A percentile compares a stretch with the other conserved stretches of the same genome.
These are phyloP conservation scores for Sarotherodon lohbergeri DNA, from an alignment of 2,113 vertebrate genomes.

Conservation along the genomic window DNA sequence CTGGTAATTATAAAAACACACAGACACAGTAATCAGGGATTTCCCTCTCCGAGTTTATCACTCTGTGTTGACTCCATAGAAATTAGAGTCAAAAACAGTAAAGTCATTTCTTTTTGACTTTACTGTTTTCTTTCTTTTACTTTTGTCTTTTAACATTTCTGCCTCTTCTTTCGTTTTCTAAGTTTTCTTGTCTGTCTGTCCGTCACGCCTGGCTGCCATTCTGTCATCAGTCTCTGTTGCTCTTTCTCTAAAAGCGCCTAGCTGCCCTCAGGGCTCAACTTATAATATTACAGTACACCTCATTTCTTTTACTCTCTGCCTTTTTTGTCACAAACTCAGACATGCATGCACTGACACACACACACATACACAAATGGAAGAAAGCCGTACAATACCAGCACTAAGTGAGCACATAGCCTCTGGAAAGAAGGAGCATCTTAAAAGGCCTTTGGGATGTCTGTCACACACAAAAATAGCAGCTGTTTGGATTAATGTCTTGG, in stretches of 20 bases:
- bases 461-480: background rate
- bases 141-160: background rate
- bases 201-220: slow-evolving; percentile 40
- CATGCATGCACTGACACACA: background rate
- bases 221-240: slow-evolving; percentile 59
- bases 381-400: slow-evolving; percentile 27
- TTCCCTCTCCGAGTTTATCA: slow-evolving; percentile 51
- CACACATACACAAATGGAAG: slow-evolving; percentile 41
- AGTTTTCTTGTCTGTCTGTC: slow-evolving; percentile 8
- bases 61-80: slow-evolving; percentile 32
- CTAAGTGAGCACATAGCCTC: slow-evolving; percentile 60
- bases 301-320: slow-evolving; percentile 1
- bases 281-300: slow-evolving; percentile 61
- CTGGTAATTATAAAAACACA: slow-evolving; percentile 29
- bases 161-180: background rate
- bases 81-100: background rate
- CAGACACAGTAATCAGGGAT: slow-evolving; percentile 13
- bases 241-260: slow-evolving; percentile 64
- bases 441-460: slow-evolving; percentile 11
- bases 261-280: slow-evolving; percentile 53
- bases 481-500: slow-evolving; percentile 1
- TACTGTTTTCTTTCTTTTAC: background rate
- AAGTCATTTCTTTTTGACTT: background rate
- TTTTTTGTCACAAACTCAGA: background rate
- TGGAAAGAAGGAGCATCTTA: slow-evolving; percentile 26